Base-by-base conservation (phyloP, 2,888 invertebrate species). In the Rhabditoides inermis region DNA sequence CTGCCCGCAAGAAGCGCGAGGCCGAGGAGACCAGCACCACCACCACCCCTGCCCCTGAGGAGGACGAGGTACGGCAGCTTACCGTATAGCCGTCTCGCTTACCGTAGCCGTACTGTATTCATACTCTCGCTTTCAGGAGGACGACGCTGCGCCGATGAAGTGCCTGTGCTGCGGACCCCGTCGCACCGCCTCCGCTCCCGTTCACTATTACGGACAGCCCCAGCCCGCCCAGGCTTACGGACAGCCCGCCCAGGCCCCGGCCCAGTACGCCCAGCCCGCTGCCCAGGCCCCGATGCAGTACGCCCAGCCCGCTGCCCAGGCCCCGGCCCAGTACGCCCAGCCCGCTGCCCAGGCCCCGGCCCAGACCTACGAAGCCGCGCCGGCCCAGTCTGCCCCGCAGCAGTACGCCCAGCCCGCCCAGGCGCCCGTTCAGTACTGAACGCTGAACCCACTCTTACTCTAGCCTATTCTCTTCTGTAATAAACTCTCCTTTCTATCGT, bases 91-190 rank as follows among this genome's bases (percentile, higher is more conserved):
- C n/a, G n/a, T n/a, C n/a, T n/a, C n/a, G n/a, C n/a, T n/a, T n/a
- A n/a, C n/a, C n/a, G n/a, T n/a, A n/a, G n/a, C n/a, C n/a, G n/a
- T n/a, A n/a, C n/a, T n/a, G n/a, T n/a, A n/a, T n/a, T n/a, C n/a
- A n/a, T n/a, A n/a, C n/a, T n/a, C n/a, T n/a, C n/a, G n/a, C n/a
- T n/a, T n/a, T n/a, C n/a, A n/a, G n/a, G n/a, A n/a, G n/a, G n/a
- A n/a, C n/a, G n/a, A n/a, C n/a, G n/a, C n/a, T n/a, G n/a, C n/a
- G n/a, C n/a, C n/a, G n/a, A n/a, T 61, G 25, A 61, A 61, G 55
- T 64, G 64, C 51, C 58, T 64, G 42, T 64, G 64, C 61, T 64
- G 64, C 46, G 63, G 60, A 39, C 39, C 27, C 7, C 26, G n/a
- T 48, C 39, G n/a, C 4, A 15, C 22, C 18, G n/a, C 35, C 37